These are phyloP conservation scores for Arctopsyche grandis DNA, from an alignment of 1,140 invertebrate species.

Conservation along the genomic window DNA sequence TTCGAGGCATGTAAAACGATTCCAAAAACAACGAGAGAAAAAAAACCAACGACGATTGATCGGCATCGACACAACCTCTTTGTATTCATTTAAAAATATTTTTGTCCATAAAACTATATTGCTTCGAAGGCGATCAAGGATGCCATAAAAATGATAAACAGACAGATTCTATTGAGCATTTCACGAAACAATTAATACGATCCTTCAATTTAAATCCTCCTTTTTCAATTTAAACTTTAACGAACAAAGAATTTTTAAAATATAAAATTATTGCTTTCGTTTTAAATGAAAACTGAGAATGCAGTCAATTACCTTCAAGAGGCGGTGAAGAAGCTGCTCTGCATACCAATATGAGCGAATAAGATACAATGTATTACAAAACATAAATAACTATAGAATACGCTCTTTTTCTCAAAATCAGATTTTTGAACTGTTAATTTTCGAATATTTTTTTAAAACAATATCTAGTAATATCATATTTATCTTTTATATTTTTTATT, in stretches of 20 bases:
- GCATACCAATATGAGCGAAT: conserved; percentile 49
- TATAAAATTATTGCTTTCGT: conserved; percentile 31
- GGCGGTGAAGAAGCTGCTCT: conserved; percentile 42
- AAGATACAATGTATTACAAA: no score
- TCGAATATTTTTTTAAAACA: no score
- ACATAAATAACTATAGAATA: no score
- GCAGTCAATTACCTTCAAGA: neutral
- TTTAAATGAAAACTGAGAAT: conserved; percentile 54
- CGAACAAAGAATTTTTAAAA: no score
- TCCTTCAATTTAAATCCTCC: no score
- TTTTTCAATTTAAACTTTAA: neutral
- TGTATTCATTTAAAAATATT: conserved; percentile 53
- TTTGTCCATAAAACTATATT: conserved; percentile 51
- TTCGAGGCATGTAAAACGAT: conserved; percentile 53
- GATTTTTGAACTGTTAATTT: no score
- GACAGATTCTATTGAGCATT: no score
- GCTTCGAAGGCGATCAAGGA: conserved; percentile 36
- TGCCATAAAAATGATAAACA: conserved; percentile 20
- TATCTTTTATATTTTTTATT: no score
- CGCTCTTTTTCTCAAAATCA: no score
- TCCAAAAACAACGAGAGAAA: conserved; percentile 41
- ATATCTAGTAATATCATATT: no score
- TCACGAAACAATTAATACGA: neutral
- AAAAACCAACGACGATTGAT: conserved; percentile 19
- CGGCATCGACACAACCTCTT: conserved; percentile 45